These are phyloP conservation scores for Episyrphus balteatus DNA, from an alignment of 1,140 invertebrate genomes.

Conservation along the genomic window DNA sequence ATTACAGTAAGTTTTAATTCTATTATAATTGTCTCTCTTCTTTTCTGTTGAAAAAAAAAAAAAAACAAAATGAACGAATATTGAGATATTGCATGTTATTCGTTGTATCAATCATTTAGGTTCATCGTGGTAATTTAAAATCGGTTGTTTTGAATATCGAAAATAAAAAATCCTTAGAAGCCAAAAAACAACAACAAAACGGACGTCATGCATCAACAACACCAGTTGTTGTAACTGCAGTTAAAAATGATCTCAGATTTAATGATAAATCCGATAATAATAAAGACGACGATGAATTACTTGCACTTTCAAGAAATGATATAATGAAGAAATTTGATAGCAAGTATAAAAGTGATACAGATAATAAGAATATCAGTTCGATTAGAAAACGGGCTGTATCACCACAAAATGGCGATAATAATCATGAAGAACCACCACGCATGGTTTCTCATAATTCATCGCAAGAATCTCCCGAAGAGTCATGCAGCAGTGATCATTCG, in stretches of 20 bases:
- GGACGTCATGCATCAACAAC: constrained; percentile 12
- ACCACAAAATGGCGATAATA: too few relatives aligned
- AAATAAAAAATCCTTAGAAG: constrained; percentile 24
- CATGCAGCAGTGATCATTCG: constrained; percentile 12
- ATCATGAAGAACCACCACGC: neutral
- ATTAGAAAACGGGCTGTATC: too few relatives aligned
- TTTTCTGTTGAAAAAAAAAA: neutral
- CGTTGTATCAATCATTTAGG: constrained; percentile 9
- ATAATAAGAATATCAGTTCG: constrained; percentile 16
- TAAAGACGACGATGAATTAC: constrained; percentile 1
- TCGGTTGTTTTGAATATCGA: constrained; percentile 37
- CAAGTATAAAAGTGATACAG: constrained; percentile 33
- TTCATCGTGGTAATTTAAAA: constrained; percentile 33
- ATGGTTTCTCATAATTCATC: neutral
- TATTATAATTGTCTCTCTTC: neutral
- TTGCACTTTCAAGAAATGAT: constrained; percentile 17
- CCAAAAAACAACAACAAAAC: constrained; percentile 11
- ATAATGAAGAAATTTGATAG: constrained; percentile 30
- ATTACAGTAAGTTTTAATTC: constrained; percentile 43
- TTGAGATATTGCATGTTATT: neutral
- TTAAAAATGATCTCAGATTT: neutral
- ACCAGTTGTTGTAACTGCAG: constrained; percentile 14
- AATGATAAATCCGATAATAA: neutral
- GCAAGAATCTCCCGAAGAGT: neutral
- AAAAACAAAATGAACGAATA: neutral